Evolutionary conservation across 2,888 invertebrate genomes (phyloP), one percentile per base, ranked within the genome.

Genomic region (Tenodera sinensis): DNA sequence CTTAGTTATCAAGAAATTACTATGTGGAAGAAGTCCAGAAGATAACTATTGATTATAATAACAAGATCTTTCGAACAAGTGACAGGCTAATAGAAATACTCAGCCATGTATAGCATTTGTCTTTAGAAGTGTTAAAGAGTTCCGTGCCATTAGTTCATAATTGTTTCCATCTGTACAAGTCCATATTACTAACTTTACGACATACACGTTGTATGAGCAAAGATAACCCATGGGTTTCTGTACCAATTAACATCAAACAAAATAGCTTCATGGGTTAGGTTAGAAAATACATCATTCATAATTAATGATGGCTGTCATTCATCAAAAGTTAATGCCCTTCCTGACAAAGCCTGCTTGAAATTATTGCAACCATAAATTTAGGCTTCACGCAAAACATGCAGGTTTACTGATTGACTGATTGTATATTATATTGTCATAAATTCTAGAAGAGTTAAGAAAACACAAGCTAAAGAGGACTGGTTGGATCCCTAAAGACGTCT

Each of bases 191-290:
- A 83, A 87, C 34, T 84, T 30, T 84, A 86, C n/a, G 81, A 86
- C 30, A 86, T 87, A 87, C 83, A 34, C 20, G 83, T 83, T 30
- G 28, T 83, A 87, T 87, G 87, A 87, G 87, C 87, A 87, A 87
- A 87, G 28, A 27, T 83, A 87, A 34, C 28, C 87, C 71, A 86
- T 86, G 71, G 28, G 54, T 9, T 71, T 71, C 25, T 71, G 54
- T 84, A 28, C 28, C 27, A 87, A 86, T 86, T 84, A 47, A 28
- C 47, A 54, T 85, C 85, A 9, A 42, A 27, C 27, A 54, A 85
- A 42, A 27, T 15, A 54, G 54, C 71, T 86, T 30, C 71, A 86
- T 86, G 54, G 71, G 71, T 71, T 9, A 82, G 71, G 20, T 27
- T 42, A 47, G 85, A 85, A 85, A 85, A 71, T 71, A 87, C 87